These are phyloP conservation scores for Idris sp. DNA, from an alignment of 1,140 invertebrate species.

Conservation along the genomic window DNA sequence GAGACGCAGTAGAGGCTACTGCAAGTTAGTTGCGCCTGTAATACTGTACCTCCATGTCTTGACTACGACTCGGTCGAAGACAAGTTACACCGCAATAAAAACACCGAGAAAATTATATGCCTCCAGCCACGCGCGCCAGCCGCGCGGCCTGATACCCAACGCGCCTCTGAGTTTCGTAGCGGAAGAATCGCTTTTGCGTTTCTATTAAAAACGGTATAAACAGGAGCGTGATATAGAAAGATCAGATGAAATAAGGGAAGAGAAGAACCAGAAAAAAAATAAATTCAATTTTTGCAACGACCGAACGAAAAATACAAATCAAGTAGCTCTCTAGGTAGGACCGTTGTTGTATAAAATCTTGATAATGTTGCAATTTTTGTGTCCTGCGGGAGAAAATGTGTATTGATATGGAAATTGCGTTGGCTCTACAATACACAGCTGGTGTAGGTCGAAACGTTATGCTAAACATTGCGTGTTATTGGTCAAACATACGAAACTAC, in stretches of 20 bases:
- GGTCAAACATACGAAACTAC: constrained; percentile 19
- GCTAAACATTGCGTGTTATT: constrained; percentile 43
- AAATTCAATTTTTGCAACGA: constrained; percentile 27
- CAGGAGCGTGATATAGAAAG: constrained; percentile 64
- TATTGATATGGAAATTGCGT: constrained; percentile 47
- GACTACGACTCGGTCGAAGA: constrained; percentile 77
- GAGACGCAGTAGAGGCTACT: constrained; percentile 72
- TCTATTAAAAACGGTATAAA: constrained; percentile 69
- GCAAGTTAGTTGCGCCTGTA: constrained; percentile 76
- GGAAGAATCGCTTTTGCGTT: constrained; percentile 71
- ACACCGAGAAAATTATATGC: constrained; percentile 78
- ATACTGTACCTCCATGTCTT: constrained; percentile 74
- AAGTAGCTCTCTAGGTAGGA: too few relatives aligned
- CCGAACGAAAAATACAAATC: too few relatives aligned
- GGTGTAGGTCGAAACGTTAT: constrained; percentile 39
- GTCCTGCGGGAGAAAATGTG: background rate
- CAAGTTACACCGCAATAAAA: constrained; percentile 79
- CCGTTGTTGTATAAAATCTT: too few relatives aligned
- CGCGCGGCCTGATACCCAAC: constrained; percentile 50
- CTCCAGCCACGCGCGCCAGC: constrained; percentile 73
- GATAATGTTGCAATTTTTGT: constrained; percentile 35
- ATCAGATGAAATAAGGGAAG: constrained; percentile 14
- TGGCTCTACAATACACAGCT: constrained; percentile 18
- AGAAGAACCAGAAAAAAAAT: background rate
- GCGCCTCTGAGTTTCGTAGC: constrained; percentile 44